Conservation (phyloP, 1,140 invertebrate species). For the Drosophila kikkawai region DNA sequence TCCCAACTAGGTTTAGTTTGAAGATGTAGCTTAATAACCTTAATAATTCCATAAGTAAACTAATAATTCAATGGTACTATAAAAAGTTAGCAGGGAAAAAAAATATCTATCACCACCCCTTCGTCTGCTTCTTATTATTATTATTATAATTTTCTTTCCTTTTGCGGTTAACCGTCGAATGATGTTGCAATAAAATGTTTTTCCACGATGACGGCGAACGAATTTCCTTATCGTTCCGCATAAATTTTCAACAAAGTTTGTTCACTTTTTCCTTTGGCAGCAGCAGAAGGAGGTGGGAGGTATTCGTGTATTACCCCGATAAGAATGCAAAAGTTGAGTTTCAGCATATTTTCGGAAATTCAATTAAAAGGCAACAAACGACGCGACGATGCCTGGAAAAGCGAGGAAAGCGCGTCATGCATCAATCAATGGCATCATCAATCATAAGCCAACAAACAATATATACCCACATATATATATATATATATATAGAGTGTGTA, state of each 20-base stretch:
- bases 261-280: slow-evolving; percentile 4
- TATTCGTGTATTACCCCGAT: slow-evolving; percentile 58
- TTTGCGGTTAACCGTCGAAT: slow-evolving; percentile 52
- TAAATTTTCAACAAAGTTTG: slow-evolving; percentile 57
- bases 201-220: slow-evolving; percentile 66
- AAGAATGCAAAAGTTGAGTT: slow-evolving; percentile 71
- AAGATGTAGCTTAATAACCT: too few species aligned
- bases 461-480: slow-evolving; percentile 25
- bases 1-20: too few species aligned
- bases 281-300: not conserved
- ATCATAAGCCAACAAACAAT: slow-evolving; percentile 70
- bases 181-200: slow-evolving; percentile 78
- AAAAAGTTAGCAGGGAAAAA: too few species aligned
- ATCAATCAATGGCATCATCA: slow-evolving; percentile 81
- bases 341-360: slow-evolving; percentile 67
- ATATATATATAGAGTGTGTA: not conserved
- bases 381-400: slow-evolving; percentile 38
- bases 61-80: not conserved
- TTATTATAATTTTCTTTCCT: slow-evolving; percentile 14
- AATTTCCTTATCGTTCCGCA: slow-evolving; percentile 66
- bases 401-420: slow-evolving; percentile 67
- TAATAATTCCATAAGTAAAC: not conserved
- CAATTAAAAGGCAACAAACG: slow-evolving; percentile 74
- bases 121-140: not conserved
- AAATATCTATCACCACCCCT: not conserved